Conservation (phyloP, 2,797 vertebrate species). For the Crossoptilon crossoptilon region DNA sequence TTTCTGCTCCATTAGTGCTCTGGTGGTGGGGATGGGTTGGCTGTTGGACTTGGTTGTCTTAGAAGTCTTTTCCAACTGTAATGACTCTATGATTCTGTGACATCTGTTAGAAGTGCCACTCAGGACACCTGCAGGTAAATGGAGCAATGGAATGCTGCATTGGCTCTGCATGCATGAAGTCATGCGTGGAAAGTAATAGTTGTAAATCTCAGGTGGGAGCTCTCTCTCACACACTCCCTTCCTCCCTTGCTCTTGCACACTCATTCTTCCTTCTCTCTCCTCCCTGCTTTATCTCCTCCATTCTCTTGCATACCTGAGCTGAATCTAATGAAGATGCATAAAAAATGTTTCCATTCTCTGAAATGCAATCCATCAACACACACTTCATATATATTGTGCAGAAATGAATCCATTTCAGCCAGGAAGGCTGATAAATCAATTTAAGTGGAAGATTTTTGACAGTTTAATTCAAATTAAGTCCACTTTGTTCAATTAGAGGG, state of each 20-base stretch:
- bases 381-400: slow-evolving; percentile 69
- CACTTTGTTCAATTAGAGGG: slow-evolving; percentile 80
- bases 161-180: background rate
- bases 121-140: background rate
- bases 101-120: background rate
- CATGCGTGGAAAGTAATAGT: background rate
- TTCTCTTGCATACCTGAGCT: slow-evolving; percentile 56
- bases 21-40: too few species aligned
- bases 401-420: slow-evolving; percentile 77
- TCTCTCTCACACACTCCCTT: background rate
- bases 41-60: too few species aligned
- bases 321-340: slow-evolving; percentile 57
- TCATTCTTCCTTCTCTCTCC: background rate
- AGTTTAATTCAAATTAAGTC: slow-evolving; percentile 84
- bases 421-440: slow-evolving; percentile 78
- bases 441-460: slow-evolving; percentile 81
- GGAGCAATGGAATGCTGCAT: background rate
- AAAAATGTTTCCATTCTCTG: slow-evolving; percentile 67
- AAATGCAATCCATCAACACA: slow-evolving; percentile 74
- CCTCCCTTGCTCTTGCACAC: background rate
- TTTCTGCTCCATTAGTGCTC: background rate
- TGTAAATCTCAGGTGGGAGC: background rate
- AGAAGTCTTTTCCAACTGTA: too few species aligned
- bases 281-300: background rate
- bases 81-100: too few species aligned